phyloP scores from a whole-genome alignment of 2,888 invertebrate species.

The Dolomedes plantarius region DNA sequence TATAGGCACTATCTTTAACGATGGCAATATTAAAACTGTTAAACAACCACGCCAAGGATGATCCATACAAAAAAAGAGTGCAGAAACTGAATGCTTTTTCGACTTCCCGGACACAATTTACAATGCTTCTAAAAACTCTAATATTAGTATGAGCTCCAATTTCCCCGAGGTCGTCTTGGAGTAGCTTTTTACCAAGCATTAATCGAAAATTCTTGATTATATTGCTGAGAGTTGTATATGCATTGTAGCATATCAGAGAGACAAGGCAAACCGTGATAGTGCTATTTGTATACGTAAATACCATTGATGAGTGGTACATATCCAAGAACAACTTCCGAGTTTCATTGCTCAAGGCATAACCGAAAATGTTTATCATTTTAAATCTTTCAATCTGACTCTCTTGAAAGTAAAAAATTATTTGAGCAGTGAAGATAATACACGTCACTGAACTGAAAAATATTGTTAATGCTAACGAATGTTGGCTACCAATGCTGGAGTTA shows the following conservation, averaged over 20 bases:
- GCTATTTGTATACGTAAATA: background rate
- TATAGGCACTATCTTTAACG: slow-evolving; percentile 17
- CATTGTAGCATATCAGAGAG: background rate
- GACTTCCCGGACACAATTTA: background rate
- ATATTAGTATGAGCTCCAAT: background rate
- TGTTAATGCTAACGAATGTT: background rate
- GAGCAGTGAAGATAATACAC: background rate
- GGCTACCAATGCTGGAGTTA: background rate
- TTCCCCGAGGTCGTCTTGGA: background rate
- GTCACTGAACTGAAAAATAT: background rate
- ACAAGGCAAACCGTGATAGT: background rate
- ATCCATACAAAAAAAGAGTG: slow-evolving; percentile 1
- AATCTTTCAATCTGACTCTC: background rate
- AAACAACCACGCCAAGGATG: slow-evolving; percentile 24
- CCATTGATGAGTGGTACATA: background rate
- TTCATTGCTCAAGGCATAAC: background rate
- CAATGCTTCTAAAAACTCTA: background rate
- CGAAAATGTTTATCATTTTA: background rate
- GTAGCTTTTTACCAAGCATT: background rate
- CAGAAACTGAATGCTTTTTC: slow-evolving; percentile 3
- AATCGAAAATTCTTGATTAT: background rate
- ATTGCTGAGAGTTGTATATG: background rate
- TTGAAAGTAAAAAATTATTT: background rate
- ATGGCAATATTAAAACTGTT: slow-evolving; percentile 28
- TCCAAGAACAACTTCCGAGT: background rate